These are phyloP conservation scores for Acholoe squamosa DNA, from an alignment of 2,888 invertebrate genomes.

Conservation along the genomic window DNA sequence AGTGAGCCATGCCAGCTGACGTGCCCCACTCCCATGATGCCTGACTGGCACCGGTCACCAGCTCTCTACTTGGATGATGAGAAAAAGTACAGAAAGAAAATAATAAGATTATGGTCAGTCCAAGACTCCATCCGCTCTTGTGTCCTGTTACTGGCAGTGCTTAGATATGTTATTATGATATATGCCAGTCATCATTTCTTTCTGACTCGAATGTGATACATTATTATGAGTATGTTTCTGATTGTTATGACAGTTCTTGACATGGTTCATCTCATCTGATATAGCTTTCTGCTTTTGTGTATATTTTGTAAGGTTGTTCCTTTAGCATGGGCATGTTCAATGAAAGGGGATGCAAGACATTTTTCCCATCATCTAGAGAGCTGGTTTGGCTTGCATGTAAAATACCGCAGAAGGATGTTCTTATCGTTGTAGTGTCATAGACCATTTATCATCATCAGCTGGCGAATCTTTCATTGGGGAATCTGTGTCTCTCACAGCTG, in stretches of 20 bases:
- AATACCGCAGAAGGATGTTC: not conserved
- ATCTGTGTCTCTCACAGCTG: too few relatives aligned
- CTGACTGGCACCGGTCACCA: not conserved
- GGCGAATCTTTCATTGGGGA: not conserved
- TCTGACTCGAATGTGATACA: slow-evolving; percentile 48
- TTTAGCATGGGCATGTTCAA: slow-evolving; percentile 30
- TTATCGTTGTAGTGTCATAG: slow-evolving; percentile 4
- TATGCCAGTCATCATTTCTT: slow-evolving; percentile 6
- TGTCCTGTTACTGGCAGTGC: slow-evolving; percentile 46
- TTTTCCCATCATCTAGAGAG: slow-evolving; percentile 43
- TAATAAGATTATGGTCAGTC: slow-evolving; percentile 12
- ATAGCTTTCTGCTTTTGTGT: slow-evolving; percentile 48
- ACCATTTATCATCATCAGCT: slow-evolving; percentile 1
- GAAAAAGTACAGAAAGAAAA: not conserved
- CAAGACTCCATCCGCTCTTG: slow-evolving; percentile 31
- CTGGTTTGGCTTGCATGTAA: not conserved
- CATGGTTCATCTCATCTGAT: slow-evolving; percentile 51
- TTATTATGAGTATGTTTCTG: slow-evolving; percentile 40
- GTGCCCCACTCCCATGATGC: not conserved
- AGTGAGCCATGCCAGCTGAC: slow-evolving; percentile 62
- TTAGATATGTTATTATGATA: slow-evolving; percentile 15
- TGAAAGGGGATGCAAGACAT: not conserved
- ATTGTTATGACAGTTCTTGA: slow-evolving; percentile 31
- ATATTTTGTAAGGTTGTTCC: slow-evolving; percentile 53
- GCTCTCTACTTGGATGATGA: slow-evolving; percentile 45